A percentile compares a stretch with the other conserved stretches of the same genome.
These are phyloP conservation scores for Parnassius glacialis DNA, from an alignment of 2,888 invertebrate genomes.

Conservation along the genomic window DNA sequence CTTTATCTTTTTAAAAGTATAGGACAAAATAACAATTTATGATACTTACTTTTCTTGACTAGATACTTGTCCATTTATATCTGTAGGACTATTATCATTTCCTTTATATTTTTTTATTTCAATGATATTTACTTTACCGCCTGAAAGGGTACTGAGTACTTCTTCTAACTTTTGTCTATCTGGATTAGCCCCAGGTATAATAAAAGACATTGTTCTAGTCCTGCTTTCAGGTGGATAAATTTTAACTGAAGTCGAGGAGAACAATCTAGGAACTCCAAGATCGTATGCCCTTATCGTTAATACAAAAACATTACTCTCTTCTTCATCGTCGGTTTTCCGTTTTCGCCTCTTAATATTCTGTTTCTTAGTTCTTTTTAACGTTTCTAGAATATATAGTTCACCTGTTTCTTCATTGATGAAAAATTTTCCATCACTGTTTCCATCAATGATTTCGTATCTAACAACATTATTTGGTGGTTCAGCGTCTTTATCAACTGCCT, in stretches of 20 bases:
- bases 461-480: conserved; percentile 92
- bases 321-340: conserved; percentile 67
- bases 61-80: conserved; percentile 71
- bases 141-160: conserved; percentile 88
- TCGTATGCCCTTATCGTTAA: conserved; percentile 91
- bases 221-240: conserved; percentile 89
- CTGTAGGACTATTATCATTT: conserved; percentile 78
- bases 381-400: conserved; percentile 84
- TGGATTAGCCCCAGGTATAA: conserved; percentile 88
- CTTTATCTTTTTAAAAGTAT: too few species aligned
- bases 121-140: conserved; percentile 88
- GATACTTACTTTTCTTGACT: conserved; percentile 79
- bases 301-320: conserved; percentile 81
- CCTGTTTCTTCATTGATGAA: conserved; percentile 86
- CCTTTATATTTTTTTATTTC: conserved; percentile 86
- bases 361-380: conserved; percentile 66
- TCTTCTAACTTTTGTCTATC: conserved; percentile 87
- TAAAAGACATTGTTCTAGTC: conserved; percentile 89
- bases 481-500: conserved; percentile 91
- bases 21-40: neutral
- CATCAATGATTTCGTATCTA: conserved; percentile 90
- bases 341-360: conserved; percentile 68
- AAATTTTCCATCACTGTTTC: conserved; percentile 88
- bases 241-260: conserved; percentile 86
- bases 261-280: conserved; percentile 89